phyloP scores from a whole-genome alignment of 2,113 vertebrate species.

The Ceratotherium simum region DNA sequence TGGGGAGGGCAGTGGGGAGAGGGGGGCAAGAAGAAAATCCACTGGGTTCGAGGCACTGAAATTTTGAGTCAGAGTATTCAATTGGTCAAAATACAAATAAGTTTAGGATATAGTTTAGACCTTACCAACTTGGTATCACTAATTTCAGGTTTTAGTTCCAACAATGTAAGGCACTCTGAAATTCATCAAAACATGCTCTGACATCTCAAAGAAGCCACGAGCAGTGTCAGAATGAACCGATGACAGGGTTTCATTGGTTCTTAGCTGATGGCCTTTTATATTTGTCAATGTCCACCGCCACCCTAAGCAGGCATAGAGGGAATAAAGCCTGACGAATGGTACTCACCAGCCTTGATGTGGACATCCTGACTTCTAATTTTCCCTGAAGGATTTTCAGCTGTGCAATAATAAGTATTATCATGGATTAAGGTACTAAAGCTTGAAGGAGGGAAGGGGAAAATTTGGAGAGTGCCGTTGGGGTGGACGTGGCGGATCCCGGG shows the following conservation, averaged over 20 bases:
- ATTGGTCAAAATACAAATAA: background rate
- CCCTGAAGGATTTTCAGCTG: conserved; percentile 99
- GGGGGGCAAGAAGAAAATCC: background rate
- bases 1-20: background rate
- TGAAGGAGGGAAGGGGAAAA: conserved; percentile 99
- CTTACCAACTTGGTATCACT: rapidly evolving
- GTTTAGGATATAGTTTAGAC: background rate
- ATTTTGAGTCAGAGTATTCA: background rate
- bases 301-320: rapidly evolving
- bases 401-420: conserved; percentile 99
- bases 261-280: rapidly evolving
- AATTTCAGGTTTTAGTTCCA: background rate
- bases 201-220: no score
- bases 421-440: conserved; percentile 99
- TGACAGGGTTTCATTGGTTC: rapidly evolving
- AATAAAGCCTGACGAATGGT: rapidly evolving
- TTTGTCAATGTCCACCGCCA: background rate
- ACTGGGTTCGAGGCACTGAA: background rate
- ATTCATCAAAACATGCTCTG: no score
- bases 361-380: conserved; percentile 99
- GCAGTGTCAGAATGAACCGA: background rate
- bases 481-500: conserved; percentile 99
- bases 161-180: background rate
- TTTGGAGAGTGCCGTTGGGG: conserved; percentile 99
- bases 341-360: conserved; percentile 99